Base-by-base conservation (phyloP, 2,113 vertebrate genomes). In the Struthidea cinerea region DNA sequence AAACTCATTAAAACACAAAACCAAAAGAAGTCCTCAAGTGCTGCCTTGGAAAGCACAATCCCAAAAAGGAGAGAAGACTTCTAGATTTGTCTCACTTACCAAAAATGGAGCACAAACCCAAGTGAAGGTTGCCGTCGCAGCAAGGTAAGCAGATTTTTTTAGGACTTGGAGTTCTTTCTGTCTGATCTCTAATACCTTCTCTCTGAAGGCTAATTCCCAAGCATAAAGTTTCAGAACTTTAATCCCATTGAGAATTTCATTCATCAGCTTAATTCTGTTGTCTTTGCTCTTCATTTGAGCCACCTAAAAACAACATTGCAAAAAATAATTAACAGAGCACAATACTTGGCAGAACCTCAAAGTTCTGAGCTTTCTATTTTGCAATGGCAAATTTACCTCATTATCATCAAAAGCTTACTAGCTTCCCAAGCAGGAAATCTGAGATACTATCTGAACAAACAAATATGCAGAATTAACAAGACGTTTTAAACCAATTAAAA, bases 201-300 rank as follows among this genome's bases (percentile, higher is more conserved):
- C 98, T 94, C 97, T 98, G 96, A 99, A 99, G 14, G 99, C 99
- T 97, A 99, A 97, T 97, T 99, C 99, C 99, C 99, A 99, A 70
- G 99, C 99, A 3, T 99, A 99, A 18, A 99, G 98, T 97, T 99
- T 99, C 39, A 99, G 97, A 75, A 99, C 99, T 94, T 99, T 99
- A 97, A 99, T 99, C 39, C 99, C 99, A 2, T 99, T 99, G 89
- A 99, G 98, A 90, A 99, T 98, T 97, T 99, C 99, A 17, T 99
- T 99, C 99, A 99, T 99, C 96, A 99, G 98, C 97, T 99, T 99
- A 57, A 99, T 99, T 94, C 99, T 98, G 84, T 94, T 98, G 97
- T 99, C 99, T 92, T 99, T 99, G 92, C 98, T 99, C 97, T 99
- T 99, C 99, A 99, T 99, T 97, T 99, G 99, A 26, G 98, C 98